Evolutionary conservation across 1,140 invertebrate genomes (phyloP).

Genomic region (Drosophila varians): DNA sequence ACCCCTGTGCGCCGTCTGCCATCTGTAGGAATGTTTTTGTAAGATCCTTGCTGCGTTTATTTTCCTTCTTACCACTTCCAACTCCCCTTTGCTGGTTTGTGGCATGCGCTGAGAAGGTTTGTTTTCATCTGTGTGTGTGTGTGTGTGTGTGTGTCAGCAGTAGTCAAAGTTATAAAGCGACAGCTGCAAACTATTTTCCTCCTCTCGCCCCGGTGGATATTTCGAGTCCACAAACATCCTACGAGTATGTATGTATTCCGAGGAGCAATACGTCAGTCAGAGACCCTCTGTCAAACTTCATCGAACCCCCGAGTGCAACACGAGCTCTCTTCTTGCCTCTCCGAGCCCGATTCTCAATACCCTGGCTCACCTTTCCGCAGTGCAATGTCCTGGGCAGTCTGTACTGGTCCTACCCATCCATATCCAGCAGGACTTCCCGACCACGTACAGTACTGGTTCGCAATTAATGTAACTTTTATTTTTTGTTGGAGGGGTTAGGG

Average conservation of each 20-base stretch:
- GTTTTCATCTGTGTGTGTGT: conserved; percentile 8
- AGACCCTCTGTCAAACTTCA: conserved; percentile 46
- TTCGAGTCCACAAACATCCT: background rate
- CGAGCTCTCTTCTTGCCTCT: conserved; percentile 7
- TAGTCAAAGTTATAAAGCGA: conserved; percentile 49
- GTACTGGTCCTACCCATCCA: conserved; percentile 16
- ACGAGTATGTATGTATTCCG: conserved; percentile 5
- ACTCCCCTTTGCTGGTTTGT: conserved; percentile 45
- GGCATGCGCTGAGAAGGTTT: conserved; percentile 47
- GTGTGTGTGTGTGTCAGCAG: conserved; percentile 6
- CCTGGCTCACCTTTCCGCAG: conserved; percentile 7
- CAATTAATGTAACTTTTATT: conserved; percentile 15
- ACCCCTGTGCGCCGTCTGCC: conserved; percentile 18
- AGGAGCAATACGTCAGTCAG: conserved; percentile 35
- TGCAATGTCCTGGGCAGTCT: conserved; percentile 38
- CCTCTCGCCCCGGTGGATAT: conserved; percentile 7
- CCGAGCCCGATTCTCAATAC: background rate
- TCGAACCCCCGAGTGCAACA: conserved; percentile 55
- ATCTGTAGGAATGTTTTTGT: conserved; percentile 40
- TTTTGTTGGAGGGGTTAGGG: background rate
- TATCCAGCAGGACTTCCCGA: conserved; percentile 20
- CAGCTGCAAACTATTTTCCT: conserved; percentile 70
- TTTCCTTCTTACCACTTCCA: conserved; percentile 10
- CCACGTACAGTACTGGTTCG: conserved; percentile 15
- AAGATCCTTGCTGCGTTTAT: conserved; percentile 30